Evolutionary conservation across 2,113 vertebrate genomes (phyloP).

Genomic region (Lagenorhynchus albirostris): DNA sequence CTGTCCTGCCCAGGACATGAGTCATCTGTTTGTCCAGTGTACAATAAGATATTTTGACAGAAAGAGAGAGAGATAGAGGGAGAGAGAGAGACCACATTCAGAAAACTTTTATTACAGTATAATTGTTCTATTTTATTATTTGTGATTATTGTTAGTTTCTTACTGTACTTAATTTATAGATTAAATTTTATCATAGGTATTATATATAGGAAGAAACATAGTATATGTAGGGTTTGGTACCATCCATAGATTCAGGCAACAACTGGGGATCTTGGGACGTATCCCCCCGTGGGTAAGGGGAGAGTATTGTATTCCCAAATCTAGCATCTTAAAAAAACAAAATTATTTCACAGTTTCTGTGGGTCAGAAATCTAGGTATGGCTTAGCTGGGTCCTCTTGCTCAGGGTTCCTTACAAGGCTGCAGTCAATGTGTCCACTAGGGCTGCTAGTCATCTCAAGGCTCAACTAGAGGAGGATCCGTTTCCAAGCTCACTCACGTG

Average conservation of each 20-base stretch:
- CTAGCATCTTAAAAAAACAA: background rate
- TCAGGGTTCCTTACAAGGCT: background rate
- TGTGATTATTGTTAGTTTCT: background rate
- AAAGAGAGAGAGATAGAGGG: background rate
- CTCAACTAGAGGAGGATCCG: background rate
- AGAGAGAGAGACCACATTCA: background rate
- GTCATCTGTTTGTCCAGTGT: background rate
- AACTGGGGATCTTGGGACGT: background rate
- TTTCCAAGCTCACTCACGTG: background rate
- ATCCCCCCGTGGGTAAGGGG: background rate
- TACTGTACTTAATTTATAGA: background rate
- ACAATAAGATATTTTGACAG: background rate
- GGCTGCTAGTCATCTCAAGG: background rate
- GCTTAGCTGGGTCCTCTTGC: background rate
- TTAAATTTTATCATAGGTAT: background rate
- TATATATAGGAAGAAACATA: background rate
- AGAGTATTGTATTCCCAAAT: background rate
- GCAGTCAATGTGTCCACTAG: background rate
- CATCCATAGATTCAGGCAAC: background rate
- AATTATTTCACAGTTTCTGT: background rate
- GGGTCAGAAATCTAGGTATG: background rate
- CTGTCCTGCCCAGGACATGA: background rate
- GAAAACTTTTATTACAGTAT: background rate
- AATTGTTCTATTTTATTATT: background rate
- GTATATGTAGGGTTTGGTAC: background rate